Evolutionary conservation across 2,113 vertebrate species (phyloP).

Genomic region (Benitochromis conjunctus): DNA sequence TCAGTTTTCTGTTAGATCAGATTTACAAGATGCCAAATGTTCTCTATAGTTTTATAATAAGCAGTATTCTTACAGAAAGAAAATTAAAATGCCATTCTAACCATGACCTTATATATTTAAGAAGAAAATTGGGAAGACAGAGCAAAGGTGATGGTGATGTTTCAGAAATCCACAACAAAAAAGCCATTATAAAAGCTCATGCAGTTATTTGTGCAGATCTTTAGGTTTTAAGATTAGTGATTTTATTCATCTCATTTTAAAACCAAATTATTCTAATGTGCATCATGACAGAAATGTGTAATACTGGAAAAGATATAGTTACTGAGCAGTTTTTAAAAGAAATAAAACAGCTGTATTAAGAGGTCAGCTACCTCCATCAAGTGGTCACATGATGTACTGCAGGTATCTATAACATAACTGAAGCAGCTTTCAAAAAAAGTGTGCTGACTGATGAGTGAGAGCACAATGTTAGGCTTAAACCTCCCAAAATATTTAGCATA

Average conservation of each 20-base stretch:
- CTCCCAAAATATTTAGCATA: neutral
- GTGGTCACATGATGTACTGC: slow-evolving; percentile 18
- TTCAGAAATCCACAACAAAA: no score
- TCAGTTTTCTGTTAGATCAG: neutral
- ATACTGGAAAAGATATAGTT: neutral
- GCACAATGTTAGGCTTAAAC: neutral
- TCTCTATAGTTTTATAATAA: neutral
- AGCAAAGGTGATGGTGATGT: no score
- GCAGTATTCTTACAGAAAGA: neutral
- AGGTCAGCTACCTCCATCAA: slow-evolving; percentile 12
- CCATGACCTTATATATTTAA: no score
- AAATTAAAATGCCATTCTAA: no score
- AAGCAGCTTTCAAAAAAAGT: neutral
- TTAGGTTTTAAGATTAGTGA: neutral
- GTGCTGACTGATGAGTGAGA: neutral
- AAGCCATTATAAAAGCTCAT: no score
- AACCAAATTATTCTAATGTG: neutral
- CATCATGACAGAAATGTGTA: neutral
- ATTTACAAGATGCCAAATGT: neutral
- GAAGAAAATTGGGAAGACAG: no score
- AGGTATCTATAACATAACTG: neutral
- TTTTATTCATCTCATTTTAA: neutral
- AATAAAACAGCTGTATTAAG: neutral
- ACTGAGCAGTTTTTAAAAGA: neutral
- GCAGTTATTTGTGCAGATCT: no score